These are phyloP conservation scores for Meleagris gallopavo DNA, from an alignment of 2,113 vertebrate genomes.

Conservation along the genomic window DNA sequence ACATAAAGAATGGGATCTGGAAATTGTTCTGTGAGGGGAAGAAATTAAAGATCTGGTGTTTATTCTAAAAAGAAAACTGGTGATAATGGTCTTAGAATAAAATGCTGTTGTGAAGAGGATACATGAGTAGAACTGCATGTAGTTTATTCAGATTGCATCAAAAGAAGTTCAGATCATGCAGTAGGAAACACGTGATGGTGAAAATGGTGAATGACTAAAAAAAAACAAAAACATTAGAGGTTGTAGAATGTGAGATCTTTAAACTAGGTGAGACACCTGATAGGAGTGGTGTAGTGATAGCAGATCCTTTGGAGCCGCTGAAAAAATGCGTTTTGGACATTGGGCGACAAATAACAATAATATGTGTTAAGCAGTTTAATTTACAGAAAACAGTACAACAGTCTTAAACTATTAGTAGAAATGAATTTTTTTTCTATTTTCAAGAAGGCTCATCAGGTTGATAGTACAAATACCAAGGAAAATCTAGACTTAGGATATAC, in stretches of 20 bases:
- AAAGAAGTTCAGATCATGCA: not conserved
- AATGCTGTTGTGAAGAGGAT: not conserved
- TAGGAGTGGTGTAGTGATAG: not conserved
- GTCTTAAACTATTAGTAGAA: not conserved
- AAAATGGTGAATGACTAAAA: not conserved
- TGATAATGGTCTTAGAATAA: not conserved
- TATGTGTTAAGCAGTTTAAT: not conserved
- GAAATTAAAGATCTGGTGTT: not conserved
- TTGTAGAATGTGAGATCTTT: not conserved
- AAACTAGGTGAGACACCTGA: not conserved
- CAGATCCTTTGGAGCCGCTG: not conserved
- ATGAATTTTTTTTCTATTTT: not conserved
- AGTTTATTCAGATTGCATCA: not conserved
- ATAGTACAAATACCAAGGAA: not conserved
- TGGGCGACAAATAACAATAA: not conserved
- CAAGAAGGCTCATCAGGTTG: not conserved
- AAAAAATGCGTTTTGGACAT: not conserved
- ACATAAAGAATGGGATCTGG: not conserved
- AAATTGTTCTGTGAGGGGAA: not conserved
- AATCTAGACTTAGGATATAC: not conserved
- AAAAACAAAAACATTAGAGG: not conserved
- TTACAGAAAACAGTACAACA: not conserved
- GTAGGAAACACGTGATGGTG: not conserved
- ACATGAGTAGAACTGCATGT: not conserved
- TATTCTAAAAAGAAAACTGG: not conserved